phyloP scores from a whole-genome alignment of 2,113 vertebrate genomes.

The Rissa tridactyla region DNA sequence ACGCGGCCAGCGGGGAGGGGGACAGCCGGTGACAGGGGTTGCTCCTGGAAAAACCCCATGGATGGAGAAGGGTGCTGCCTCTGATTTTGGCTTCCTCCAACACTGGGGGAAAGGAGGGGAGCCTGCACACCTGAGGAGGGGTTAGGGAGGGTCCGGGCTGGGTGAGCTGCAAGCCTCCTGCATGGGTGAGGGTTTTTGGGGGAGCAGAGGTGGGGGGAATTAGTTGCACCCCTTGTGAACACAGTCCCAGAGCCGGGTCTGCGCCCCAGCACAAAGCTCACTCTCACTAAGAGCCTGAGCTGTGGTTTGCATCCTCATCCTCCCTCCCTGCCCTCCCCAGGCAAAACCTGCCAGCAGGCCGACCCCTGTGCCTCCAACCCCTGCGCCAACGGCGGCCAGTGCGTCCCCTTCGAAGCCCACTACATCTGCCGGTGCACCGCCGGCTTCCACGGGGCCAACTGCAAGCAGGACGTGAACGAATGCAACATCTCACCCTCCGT shows the following conservation, averaged over 20 bases:
- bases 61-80: neutral
- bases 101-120: neutral
- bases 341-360: constrained; percentile 88
- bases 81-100: accelerated
- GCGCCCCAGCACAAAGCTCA: accelerated
- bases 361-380: constrained; percentile 95
- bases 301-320: neutral
- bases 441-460: constrained; percentile 88
- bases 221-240: no score
- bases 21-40: accelerated
- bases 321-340: constrained; percentile 46
- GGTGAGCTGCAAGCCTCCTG: accelerated
- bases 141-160: neutral
- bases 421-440: constrained; percentile 84
- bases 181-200: accelerated
- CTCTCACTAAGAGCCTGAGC: neutral
- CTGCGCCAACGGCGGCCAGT: constrained; percentile 89
- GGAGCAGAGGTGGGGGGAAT: neutral
- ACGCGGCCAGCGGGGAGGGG: accelerated
- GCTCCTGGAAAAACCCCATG: accelerated
- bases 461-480: constrained; percentile 91
- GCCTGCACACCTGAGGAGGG: accelerated
- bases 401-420: constrained; percentile 81
- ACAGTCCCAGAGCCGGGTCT: accelerated
- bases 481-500: constrained; percentile 71